Conservation (phyloP, 2,113 vertebrate species). For the Atrichornis clamosus region DNA sequence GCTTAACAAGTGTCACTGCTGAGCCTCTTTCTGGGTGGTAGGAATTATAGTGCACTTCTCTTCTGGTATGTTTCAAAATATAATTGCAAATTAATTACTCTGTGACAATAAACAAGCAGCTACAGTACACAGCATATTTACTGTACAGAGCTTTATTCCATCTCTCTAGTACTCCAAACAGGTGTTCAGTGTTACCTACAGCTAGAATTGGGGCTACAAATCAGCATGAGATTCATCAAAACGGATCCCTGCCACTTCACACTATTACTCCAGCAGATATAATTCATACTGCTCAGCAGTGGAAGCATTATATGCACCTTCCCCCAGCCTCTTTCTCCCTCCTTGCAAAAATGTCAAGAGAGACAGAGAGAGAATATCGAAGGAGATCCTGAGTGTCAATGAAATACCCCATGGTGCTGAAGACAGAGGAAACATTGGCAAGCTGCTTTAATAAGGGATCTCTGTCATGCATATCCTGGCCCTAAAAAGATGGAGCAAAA, state of each 20-base stretch:
- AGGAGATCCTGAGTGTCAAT: conserved; percentile 68
- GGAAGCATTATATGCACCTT: conserved; percentile 53
- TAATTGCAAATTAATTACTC: conserved; percentile 59
- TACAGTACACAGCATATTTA: not conserved
- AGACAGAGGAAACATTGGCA: conserved; percentile 66
- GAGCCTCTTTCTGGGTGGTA: conserved; percentile 45
- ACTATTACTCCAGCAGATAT: conserved; percentile 65
- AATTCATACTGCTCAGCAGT: conserved; percentile 66
- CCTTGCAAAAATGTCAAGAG: conserved; percentile 59
- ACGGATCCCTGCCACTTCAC: conserved; percentile 66
- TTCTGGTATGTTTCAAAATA: conserved; percentile 23
- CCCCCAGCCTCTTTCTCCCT: conserved; percentile 44
- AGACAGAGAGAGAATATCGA: conserved; percentile 62
- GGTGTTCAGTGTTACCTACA: conserved; percentile 65
- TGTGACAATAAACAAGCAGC: conserved; percentile 47
- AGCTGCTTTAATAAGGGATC: conserved; percentile 63
- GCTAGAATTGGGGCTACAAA: conserved; percentile 63
- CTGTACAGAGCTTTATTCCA: conserved; percentile 5
- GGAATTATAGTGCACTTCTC: conserved; percentile 53
- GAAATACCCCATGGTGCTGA: conserved; percentile 59
- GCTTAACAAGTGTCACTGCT: conserved; percentile 33
- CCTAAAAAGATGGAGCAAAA: conserved; percentile 43
- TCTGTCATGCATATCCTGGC: not conserved
- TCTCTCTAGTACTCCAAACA: conserved; percentile 62
- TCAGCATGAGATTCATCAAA: conserved; percentile 67